phyloP scores from a whole-genome alignment of 2,888 invertebrate genomes.

The Allolobophora icterica region DNA sequence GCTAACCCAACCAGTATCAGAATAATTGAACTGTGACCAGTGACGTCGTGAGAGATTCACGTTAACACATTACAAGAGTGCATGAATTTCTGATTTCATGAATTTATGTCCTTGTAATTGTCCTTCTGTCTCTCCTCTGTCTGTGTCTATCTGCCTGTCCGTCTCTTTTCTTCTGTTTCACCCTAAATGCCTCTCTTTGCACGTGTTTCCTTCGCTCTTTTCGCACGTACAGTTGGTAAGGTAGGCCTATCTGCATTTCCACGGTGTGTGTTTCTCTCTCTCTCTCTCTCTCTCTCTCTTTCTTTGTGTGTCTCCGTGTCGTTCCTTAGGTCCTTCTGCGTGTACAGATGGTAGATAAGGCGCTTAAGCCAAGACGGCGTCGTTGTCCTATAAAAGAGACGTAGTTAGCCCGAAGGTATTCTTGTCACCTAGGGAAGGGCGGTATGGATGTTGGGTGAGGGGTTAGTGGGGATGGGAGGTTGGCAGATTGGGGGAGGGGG shows the following conservation, averaged over 20 bases:
- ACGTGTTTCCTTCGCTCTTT: not conserved
- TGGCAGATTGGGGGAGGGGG: not conserved
- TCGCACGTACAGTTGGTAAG: not conserved
- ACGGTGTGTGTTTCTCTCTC: not conserved
- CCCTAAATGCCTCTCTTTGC: not conserved
- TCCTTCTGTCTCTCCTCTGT: not conserved
- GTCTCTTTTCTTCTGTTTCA: not conserved
- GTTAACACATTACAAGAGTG: no score
- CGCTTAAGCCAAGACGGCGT: not conserved
- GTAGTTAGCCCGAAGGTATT: not conserved
- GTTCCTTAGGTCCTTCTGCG: not conserved
- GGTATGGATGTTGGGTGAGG: constrained; percentile 22
- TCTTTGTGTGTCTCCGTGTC: not conserved
- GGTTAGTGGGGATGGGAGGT: constrained; percentile 19
- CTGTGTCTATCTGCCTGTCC: no score
- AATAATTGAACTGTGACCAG: no score
- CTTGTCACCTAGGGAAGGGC: not conserved
- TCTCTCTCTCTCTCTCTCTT: no score
- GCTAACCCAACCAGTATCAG: no score
- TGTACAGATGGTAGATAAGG: constrained; percentile 14
- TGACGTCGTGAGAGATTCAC: no score
- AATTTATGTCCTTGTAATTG: no score
- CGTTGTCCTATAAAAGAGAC: not conserved
- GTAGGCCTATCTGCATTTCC: no score
- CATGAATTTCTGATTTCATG: no score